These are phyloP conservation scores for Erebia epiphron DNA, from an alignment of 2,888 invertebrate species.

Conservation along the genomic window DNA sequence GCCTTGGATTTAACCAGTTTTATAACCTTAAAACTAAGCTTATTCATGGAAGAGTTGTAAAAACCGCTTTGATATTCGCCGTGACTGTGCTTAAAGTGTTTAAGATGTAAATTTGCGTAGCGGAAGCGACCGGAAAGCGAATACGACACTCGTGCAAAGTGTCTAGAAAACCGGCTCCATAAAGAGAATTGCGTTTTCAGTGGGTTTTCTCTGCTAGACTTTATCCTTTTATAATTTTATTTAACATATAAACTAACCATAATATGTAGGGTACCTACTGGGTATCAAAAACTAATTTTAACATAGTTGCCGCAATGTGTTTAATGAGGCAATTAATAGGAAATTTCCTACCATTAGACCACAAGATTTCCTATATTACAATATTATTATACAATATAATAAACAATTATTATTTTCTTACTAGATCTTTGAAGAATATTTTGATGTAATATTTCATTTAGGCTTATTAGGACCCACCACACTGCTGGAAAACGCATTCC, in stretches of 20 bases:
- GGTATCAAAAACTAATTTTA: neutral
- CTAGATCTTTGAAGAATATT: no score
- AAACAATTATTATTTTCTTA: neutral
- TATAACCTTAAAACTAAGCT: constrained; percentile 22
- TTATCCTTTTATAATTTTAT: constrained; percentile 1
- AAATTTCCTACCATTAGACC: no score
- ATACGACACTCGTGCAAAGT: constrained; percentile 39
- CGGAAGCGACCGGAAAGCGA: constrained; percentile 44
- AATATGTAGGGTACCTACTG: neutral
- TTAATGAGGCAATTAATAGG: neutral
- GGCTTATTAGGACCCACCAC: no score
- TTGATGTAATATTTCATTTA: no score
- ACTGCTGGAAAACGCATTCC: no score
- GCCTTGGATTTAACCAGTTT: constrained; percentile 30
- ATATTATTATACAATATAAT: no score
- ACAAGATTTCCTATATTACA: no score
- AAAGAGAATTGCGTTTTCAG: constrained; percentile 16
- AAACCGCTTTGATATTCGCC: constrained; percentile 37
- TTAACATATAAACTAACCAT: neutral
- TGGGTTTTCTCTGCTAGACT: neutral
- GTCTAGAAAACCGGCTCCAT: constrained; percentile 30
- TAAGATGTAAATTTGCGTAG: constrained; percentile 34
- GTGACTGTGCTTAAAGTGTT: constrained; percentile 36
- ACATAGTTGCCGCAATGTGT: neutral
- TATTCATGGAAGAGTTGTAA: constrained; percentile 37